Evolutionary conservation across 1,140 invertebrate genomes (phyloP), one percentile per base, ranked within the genome.

Genomic region (Magallana gigas): DNA sequence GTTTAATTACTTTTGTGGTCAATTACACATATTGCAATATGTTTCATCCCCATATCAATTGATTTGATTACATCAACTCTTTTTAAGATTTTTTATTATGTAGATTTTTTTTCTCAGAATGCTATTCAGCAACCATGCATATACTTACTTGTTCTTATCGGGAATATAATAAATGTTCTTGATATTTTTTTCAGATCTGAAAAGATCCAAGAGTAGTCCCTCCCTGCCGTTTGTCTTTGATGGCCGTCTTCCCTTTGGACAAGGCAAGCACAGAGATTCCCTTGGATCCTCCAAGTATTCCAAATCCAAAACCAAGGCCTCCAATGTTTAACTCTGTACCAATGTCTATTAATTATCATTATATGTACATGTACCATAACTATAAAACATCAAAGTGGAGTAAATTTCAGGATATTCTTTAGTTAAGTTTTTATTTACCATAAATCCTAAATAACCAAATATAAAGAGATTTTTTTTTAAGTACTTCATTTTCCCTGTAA

Each of bases 151-250:
- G 62, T 5, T 48, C 36, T 48, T 48, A 48, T 48, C 36, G 2
- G 36, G 36, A 23, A 23, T 23, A 23, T 14, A 18, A 64, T 16
- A 5, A 16, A 14, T 57, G 14, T 57, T n/a, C 23, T 23, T 1
- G 36, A 5, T 18, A 89, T 82, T 64, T 57, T 88, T 90, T 91
- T 29, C 89, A 93, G 92, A 93, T 88, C 85, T 93, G 57, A 90
- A 91, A 85, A 88, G 92, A 58, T 92, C 91, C 1, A 92, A 92
- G 82, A 93, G 92, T 86, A 93, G 91, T 88, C 92, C 92, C 23
- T 92, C 92, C n/a, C 87, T 93, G 23, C 92, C 92, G 29, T 93
- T 88, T 90, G 90, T 92, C 23, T 91, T 93, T 89, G 92, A 91
- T 90, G 88, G 88, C 6, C 90, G 91, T 85, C 68, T 76, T 18